These are phyloP conservation scores for Formicarius rufipectus DNA, from an alignment of 2,113 vertebrate species.

Conservation along the genomic window DNA sequence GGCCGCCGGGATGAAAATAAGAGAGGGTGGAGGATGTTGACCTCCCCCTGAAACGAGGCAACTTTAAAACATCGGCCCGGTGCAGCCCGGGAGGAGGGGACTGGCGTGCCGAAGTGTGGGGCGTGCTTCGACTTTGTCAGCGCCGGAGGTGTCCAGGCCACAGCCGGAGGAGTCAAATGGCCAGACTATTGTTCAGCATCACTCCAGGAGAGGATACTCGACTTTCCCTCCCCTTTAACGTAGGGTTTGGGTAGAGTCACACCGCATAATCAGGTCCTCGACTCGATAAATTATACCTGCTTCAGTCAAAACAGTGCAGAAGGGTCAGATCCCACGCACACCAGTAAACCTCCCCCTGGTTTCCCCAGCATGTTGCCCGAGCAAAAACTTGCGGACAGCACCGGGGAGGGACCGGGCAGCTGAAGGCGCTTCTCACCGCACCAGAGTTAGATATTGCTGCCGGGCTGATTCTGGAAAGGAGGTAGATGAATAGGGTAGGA, in stretches of 20 bases:
- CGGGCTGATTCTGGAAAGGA: background rate
- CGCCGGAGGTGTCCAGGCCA: background rate
- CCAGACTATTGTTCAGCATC: background rate
- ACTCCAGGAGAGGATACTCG: background rate
- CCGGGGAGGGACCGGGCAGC: background rate
- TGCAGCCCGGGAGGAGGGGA: background rate
- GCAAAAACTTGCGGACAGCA: background rate
- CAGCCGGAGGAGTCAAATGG: background rate
- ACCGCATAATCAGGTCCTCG: background rate
- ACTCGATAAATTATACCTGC: slow-evolving; percentile 26
- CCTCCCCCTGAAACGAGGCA: background rate
- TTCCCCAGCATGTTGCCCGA: background rate
- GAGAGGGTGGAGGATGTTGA: background rate
- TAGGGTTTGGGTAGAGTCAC: background rate
- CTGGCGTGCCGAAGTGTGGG: background rate
- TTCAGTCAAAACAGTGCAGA: slow-evolving; percentile 5
- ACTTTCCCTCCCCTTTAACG: slow-evolving; percentile 16
- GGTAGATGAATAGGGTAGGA: background rate
- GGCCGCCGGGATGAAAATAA: background rate
- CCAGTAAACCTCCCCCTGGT: background rate
- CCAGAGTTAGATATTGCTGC: background rate
- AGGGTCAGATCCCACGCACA: background rate
- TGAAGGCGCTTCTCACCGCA: background rate
- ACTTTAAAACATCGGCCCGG: background rate
- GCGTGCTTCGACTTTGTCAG: background rate